A percentile compares a stretch with the other conserved stretches of the same genome.
Conservation (phyloP, 2,888 invertebrate genomes). For the Meteorus colon region DNA sequence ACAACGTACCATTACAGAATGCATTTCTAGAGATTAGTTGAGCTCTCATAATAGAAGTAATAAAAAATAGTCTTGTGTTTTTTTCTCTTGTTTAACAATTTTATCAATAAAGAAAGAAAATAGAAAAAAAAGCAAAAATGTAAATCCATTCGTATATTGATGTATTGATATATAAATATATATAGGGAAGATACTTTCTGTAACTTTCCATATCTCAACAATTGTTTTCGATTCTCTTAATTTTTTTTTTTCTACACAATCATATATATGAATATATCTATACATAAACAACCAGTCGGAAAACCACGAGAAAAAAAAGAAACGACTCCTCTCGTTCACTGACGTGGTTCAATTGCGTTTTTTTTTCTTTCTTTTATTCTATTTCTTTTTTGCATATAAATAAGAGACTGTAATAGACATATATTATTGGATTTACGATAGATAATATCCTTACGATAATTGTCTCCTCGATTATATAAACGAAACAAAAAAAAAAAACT, state of each 20-base stretch:
- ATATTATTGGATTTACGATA: conserved; percentile 13
- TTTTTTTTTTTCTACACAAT: conserved; percentile 8
- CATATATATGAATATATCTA: conserved; percentile 5
- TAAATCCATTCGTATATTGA: conserved; percentile 25
- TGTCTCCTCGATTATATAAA: neutral
- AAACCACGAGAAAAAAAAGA: neutral
- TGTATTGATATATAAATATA: neutral
- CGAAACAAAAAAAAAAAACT: neutral
- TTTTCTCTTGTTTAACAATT: neutral
- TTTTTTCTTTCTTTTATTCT: conserved; percentile 4
- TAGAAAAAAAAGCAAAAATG: conserved; percentile 17
- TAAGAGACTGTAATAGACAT: conserved; percentile 32
- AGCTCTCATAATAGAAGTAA: conserved; percentile 26
- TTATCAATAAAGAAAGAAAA: neutral
- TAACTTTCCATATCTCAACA: neutral
- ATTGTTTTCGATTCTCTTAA: conserved; percentile 9
- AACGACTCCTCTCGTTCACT: neutral
- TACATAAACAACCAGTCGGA: neutral
- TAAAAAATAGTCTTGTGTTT: conserved; percentile 16
- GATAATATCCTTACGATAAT: neutral
- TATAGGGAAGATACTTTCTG: neutral
- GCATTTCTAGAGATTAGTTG: conserved; percentile 38
- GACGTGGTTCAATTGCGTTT: neutral
- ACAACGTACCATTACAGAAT: conserved; percentile 36
- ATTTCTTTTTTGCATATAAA: conserved; percentile 6